phyloP scores from a whole-genome alignment of 2,888 invertebrate species.

The Plutella xylostella region DNA sequence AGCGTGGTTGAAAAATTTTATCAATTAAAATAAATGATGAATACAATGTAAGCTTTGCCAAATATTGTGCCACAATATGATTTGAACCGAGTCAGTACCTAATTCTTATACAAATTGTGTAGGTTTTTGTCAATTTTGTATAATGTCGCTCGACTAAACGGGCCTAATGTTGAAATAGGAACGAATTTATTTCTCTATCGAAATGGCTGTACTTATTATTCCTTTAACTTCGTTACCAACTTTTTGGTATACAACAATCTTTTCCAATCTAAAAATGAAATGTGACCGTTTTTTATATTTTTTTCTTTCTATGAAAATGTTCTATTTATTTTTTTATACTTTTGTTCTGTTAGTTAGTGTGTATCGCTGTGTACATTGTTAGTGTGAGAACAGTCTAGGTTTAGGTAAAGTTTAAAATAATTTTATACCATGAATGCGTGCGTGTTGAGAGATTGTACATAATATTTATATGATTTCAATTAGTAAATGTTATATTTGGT shows the following conservation, averaged over 20 bases:
- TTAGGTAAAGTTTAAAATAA: not conserved
- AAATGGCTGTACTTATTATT: too few species aligned
- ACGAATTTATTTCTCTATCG: not conserved
- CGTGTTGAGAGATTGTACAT: constrained; percentile 2
- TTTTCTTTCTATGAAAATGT: not conserved
- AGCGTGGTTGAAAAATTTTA: too few species aligned
- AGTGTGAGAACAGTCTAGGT: not conserved
- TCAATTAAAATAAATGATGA: too few species aligned
- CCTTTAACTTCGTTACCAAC: not conserved
- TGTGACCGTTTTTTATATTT: not conserved
- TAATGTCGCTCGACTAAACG: not conserved
- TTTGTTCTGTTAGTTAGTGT: too few species aligned
- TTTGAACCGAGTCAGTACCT: not conserved
- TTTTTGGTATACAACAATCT: not conserved
- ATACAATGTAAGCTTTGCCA: too few species aligned
- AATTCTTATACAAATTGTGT: not conserved
- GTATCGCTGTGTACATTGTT: not conserved
- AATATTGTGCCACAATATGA: too few species aligned
- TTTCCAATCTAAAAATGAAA: not conserved
- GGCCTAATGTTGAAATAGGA: not conserved
- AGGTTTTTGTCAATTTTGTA: not conserved
- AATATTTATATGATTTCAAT: constrained; percentile 7
- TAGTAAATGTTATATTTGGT: constrained; percentile 9
- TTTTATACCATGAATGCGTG: constrained; percentile 3
- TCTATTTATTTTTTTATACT: not conserved